Conservation (phyloP, 1,140 invertebrate species). For the Brachionus asplanchnoidis region DNA sequence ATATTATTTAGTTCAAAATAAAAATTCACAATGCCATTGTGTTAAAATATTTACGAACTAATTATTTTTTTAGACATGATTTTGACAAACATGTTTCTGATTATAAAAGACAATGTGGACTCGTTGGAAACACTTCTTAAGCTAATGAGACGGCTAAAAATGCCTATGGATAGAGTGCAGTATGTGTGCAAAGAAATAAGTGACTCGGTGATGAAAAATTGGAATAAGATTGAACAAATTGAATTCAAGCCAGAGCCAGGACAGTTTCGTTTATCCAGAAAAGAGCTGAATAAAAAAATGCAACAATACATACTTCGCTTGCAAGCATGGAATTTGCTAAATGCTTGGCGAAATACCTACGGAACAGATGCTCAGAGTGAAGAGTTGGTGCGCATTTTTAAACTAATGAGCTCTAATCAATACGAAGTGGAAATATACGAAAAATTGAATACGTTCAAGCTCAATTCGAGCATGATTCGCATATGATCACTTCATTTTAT, state of each 20-base stretch:
- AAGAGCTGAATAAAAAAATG: slow-evolving; percentile 20
- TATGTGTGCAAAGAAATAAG: slow-evolving; percentile 41
- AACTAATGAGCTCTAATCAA: slow-evolving; percentile 35
- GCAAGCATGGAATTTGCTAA: slow-evolving; percentile 36
- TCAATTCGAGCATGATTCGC: slow-evolving; percentile 21
- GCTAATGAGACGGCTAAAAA: slow-evolving; percentile 31
- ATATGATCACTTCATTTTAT: neutral
- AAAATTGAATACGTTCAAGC: slow-evolving; percentile 8
- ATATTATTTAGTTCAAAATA: too few species aligned
- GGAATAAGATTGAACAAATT: slow-evolving; percentile 12
- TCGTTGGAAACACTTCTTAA: slow-evolving; percentile 17
- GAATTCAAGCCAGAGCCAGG: slow-evolving; percentile 24
- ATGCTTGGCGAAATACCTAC: slow-evolving; percentile 1
- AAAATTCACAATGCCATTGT: too few species aligned
- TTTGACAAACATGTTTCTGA: slow-evolving; percentile 31
- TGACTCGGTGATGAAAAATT: slow-evolving; percentile 24
- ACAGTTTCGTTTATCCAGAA: neutral
- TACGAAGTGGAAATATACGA: slow-evolving; percentile 33
- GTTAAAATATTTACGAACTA: neutral
- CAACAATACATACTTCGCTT: slow-evolving; percentile 1
- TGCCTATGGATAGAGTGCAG: slow-evolving; percentile 39
- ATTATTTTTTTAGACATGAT: slow-evolving; percentile 14
- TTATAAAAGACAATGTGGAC: slow-evolving; percentile 33
- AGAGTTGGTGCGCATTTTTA: slow-evolving; percentile 24
- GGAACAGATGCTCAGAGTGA: slow-evolving; percentile 36